A percentile compares a stretch with the other conserved stretches of the same genome.
These are phyloP conservation scores for Odontamblyopus rebecca DNA, from an alignment of 2,797 vertebrate genomes.

Conservation along the genomic window DNA sequence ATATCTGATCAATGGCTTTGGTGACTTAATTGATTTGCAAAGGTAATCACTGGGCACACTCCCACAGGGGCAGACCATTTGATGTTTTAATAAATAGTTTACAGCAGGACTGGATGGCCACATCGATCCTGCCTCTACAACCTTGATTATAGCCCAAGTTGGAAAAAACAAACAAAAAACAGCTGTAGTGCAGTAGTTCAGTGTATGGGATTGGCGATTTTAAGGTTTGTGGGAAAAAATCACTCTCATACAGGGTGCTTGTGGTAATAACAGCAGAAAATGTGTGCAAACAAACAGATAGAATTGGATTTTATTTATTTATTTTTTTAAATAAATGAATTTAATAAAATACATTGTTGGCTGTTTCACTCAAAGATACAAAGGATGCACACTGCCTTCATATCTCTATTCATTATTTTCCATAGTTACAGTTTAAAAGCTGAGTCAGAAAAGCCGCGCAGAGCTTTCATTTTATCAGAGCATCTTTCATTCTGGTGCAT, in stretches of 20 bases:
- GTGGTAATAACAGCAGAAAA: conserved; percentile 30
- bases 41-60: conserved; percentile 65
- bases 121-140: conserved; percentile 56
- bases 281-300: conserved; percentile 23
- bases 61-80: conserved; percentile 54
- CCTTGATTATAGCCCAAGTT: conserved; percentile 60
- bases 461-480: conserved; percentile 2
- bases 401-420: conserved; percentile 1
- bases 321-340: background rate
- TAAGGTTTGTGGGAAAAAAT: conserved; percentile 25
- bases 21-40: conserved; percentile 70
- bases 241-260: conserved; percentile 30
- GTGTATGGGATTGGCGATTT: conserved; percentile 32
- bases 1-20: conserved; percentile 59
- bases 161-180: conserved; percentile 44
- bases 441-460: conserved; percentile 18
- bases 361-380: conserved; percentile 25
- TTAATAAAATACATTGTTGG: background rate
- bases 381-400: background rate
- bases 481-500: background rate
- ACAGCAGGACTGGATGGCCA: conserved; percentile 51
- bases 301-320: background rate
- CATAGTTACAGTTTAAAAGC: conserved; percentile 6
- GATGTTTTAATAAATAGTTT: conserved; percentile 73
- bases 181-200: conserved; percentile 25